Percentiles rank a stretch among this genome's conserved stretches.
Evolutionary conservation across 64 coral and sea anemone genomes (phyloP).

Genomic region (Montipora efflorescens): DNA sequence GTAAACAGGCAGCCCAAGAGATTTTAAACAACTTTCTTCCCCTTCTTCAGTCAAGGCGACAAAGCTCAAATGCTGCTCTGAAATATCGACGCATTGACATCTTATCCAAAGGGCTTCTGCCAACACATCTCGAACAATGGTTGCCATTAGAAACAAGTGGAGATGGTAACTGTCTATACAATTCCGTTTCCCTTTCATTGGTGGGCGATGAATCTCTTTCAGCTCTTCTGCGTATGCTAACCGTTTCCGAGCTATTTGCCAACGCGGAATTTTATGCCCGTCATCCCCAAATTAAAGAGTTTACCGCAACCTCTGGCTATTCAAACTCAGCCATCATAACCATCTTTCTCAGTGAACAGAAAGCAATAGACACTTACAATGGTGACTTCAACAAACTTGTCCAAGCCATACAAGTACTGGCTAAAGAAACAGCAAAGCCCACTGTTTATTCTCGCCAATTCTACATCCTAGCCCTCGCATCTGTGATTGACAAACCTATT

Average conservation of each 20-base stretch:
- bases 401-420: slow-evolving; percentile 23
- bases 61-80: neutral
- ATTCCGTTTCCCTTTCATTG: slow-evolving; percentile 35
- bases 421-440: neutral
- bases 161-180: slow-evolving; percentile 61
- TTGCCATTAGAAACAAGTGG: slow-evolving; percentile 18
- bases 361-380: slow-evolving; percentile 17
- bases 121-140: slow-evolving; percentile 10
- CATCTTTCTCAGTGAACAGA: slow-evolving; percentile 40
- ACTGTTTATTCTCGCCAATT: slow-evolving; percentile 45
- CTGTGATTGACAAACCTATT: slow-evolving; percentile 62
- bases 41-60: neutral
- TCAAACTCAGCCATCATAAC: slow-evolving; percentile 11
- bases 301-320: slow-evolving; percentile 10
- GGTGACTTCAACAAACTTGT: slow-evolving; percentile 18
- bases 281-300: slow-evolving; percentile 32
- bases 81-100: neutral
- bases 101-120: neutral
- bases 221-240: slow-evolving; percentile 32
- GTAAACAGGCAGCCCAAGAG: neutral
- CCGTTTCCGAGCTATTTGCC: slow-evolving; percentile 28
- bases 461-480: slow-evolving; percentile 62
- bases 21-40: neutral
- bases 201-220: slow-evolving; percentile 18
- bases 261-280: slow-evolving; percentile 53